phyloP scores from a whole-genome alignment of 1,140 invertebrate genomes.

The Saccostrea cuccullata region DNA sequence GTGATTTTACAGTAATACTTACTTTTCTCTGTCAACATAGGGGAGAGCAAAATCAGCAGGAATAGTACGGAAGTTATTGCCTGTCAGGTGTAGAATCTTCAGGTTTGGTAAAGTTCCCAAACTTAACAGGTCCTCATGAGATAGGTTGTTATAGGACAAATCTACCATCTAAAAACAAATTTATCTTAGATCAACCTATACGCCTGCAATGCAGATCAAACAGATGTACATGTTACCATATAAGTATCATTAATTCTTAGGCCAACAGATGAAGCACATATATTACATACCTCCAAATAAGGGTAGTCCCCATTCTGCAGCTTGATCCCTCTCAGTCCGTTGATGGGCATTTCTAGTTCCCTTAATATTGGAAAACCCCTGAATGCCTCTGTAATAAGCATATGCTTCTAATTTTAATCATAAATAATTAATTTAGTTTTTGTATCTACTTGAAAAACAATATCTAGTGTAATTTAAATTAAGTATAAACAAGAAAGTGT shows the following conservation, averaged over 20 bases:
- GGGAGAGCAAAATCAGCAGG: constrained; percentile 73
- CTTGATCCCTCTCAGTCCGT: constrained; percentile 73
- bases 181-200: background rate
- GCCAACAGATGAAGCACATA: background rate
- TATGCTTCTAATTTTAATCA: background rate
- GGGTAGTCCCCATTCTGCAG: constrained; percentile 68
- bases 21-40: constrained; percentile 64
- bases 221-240: too few relatives aligned
- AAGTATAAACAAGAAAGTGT: background rate
- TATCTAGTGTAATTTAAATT: too few relatives aligned
- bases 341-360: constrained; percentile 76
- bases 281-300: constrained; percentile 69
- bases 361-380: constrained; percentile 73
- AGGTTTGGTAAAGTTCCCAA: constrained; percentile 73
- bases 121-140: constrained; percentile 73
- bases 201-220: background rate
- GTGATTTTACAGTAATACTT: too few relatives aligned
- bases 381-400: constrained; percentile 72
- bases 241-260: too few relatives aligned
- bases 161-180: constrained; percentile 72
- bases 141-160: constrained; percentile 78
- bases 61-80: constrained; percentile 73
- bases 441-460: background rate
- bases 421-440: background rate
- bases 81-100: constrained; percentile 75